phyloP scores from a whole-genome alignment of 1,140 invertebrate species.

The Megathymus violae region DNA sequence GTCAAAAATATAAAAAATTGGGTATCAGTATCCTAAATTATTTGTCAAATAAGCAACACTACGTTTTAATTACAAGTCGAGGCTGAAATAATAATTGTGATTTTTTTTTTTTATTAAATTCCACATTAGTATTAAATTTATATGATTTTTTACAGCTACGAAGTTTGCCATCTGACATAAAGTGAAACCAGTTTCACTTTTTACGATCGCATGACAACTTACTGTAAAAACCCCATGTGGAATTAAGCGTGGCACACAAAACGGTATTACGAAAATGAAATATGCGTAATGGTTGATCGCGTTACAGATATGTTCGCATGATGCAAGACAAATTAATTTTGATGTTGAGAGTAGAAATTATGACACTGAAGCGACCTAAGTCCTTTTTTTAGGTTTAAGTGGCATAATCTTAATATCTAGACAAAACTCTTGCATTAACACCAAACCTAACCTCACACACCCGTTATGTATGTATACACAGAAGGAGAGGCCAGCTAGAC shows the following conservation, averaged over 20 bases:
- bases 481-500: too few relatives aligned
- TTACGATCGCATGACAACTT: conserved; percentile 59
- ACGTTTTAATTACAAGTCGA: background rate
- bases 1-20: too few relatives aligned
- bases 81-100: background rate
- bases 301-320: conserved; percentile 11
- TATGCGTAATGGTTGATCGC: conserved; percentile 22
- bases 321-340: background rate
- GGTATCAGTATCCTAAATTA: too few relatives aligned
- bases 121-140: too few relatives aligned
- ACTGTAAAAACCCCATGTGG: conserved; percentile 43
- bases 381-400: too few relatives aligned
- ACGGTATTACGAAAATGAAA: conserved; percentile 37
- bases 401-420: too few relatives aligned
- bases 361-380: background rate
- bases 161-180: conserved; percentile 32
- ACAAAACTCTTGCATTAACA: too few relatives aligned
- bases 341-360: background rate
- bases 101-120: too few relatives aligned
- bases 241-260: conserved; percentile 43
- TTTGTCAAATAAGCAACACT: background rate
- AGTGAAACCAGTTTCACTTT: conserved; percentile 69
- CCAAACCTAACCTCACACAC: too few relatives aligned
- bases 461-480: too few relatives aligned
- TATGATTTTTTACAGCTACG: background rate